Percentiles rank a stretch among this genome's conserved stretches.
Conservation (phyloP, 2,888 invertebrate genomes). For the Neria commutata region DNA sequence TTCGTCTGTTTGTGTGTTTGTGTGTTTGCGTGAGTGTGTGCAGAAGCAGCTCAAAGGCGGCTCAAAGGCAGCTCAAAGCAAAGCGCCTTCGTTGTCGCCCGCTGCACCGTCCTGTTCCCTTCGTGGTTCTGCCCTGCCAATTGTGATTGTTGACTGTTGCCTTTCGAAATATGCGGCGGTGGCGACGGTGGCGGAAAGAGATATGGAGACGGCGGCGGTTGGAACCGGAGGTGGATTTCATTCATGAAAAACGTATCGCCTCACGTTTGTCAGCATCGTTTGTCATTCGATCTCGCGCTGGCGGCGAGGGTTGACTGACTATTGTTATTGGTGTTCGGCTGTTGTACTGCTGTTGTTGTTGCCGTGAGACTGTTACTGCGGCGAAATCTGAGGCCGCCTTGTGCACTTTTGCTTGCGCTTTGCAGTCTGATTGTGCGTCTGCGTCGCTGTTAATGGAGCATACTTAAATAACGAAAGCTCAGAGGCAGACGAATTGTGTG, state of each 20-base stretch:
- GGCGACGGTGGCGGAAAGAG: constrained; percentile 15
- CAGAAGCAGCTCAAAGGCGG: background rate
- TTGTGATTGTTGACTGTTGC: no score
- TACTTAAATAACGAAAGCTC: background rate
- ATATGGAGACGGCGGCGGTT: constrained; percentile 7
- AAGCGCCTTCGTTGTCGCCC: background rate
- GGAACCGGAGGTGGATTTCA: background rate
- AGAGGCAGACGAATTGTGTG: background rate
- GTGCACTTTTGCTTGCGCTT: no score
- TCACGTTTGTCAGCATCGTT: constrained; percentile 36
- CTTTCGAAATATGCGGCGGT: background rate
- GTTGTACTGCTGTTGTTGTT: constrained; percentile 6
- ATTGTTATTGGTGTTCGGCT: background rate
- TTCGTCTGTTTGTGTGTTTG: background rate
- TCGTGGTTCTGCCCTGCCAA: no score
- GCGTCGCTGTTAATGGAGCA: background rate
- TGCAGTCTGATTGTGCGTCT: background rate
- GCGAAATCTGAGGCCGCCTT: no score
- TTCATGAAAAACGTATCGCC: constrained; percentile 3
- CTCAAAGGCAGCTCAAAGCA: no score
- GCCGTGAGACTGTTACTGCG: no score
- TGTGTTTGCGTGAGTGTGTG: background rate
- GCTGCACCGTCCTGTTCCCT: no score
- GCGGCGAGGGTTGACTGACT: constrained; percentile 42
- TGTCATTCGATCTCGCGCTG: constrained; percentile 44